phyloP scores from a whole-genome alignment of 2,113 vertebrate genomes.

The Nesoenas mayeri region DNA sequence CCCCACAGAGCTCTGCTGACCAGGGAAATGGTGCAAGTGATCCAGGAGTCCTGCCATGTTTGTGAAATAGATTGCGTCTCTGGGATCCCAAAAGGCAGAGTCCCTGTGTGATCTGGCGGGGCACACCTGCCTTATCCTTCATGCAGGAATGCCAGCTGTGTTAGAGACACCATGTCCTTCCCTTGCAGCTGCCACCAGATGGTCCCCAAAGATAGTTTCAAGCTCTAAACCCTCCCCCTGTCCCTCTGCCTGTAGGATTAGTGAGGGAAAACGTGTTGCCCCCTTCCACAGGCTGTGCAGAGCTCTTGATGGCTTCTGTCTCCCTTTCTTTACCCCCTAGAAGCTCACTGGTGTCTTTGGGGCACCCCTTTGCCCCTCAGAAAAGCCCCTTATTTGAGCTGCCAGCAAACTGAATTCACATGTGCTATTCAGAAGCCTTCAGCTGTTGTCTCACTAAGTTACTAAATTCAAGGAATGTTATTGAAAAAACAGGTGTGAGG shows the following conservation, averaged over 20 bases:
- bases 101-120: neutral
- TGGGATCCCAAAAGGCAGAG: neutral
- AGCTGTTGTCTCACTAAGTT: neutral
- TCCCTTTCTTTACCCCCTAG: neutral
- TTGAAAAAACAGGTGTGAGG: neutral
- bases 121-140: neutral
- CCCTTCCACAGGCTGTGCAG: neutral
- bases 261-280: neutral
- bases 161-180: neutral
- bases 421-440: neutral
- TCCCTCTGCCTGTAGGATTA: neutral
- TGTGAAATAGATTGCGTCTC: neutral
- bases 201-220: neutral
- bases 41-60: rapidly evolving
- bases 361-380: neutral
- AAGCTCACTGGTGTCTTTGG: neutral
- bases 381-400: neutral
- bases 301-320: neutral
- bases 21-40: neutral
- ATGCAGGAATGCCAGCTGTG: neutral
- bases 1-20: neutral
- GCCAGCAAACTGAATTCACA: neutral
- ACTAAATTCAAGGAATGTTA: neutral
- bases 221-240: neutral
- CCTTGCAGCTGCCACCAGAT: neutral